These are phyloP conservation scores for Calidris pygmaea DNA, from an alignment of 2,113 vertebrate genomes.

Conservation along the genomic window DNA sequence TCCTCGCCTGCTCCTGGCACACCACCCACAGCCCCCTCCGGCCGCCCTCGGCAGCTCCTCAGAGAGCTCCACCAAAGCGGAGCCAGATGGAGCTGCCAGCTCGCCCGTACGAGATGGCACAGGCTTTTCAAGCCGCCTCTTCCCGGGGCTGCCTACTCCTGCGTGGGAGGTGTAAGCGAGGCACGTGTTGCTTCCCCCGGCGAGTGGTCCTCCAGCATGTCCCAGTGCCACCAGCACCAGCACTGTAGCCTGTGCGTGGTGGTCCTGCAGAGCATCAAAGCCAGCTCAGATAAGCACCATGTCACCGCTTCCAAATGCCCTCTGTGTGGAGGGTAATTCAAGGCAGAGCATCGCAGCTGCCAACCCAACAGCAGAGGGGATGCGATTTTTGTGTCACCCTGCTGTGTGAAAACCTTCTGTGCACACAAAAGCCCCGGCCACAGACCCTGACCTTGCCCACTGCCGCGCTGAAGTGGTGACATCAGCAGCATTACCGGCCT, in stretches of 20 bases:
- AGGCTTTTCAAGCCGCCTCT: conserved; percentile 7
- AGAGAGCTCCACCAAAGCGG: background rate
- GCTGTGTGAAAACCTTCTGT: background rate
- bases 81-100: conserved; percentile 48
- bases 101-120: background rate
- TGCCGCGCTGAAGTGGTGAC: accelerated
- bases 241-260: background rate
- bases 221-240: background rate
- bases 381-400: background rate
- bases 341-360: background rate
- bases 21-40: background rate
- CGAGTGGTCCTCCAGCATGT: background rate
- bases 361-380: background rate
- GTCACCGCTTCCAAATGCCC: background rate
- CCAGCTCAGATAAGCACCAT: background rate
- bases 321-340: background rate
- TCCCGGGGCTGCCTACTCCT: conserved; percentile 3
- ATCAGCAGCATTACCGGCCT: background rate
- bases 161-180: background rate
- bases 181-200: background rate
- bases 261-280: background rate
- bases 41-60: background rate
- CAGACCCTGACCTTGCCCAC: background rate
- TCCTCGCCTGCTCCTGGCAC: background rate
- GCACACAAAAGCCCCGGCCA: accelerated